Conservation (phyloP, 2,797 vertebrate genomes). For the Leptoclinus maculatus region DNA sequence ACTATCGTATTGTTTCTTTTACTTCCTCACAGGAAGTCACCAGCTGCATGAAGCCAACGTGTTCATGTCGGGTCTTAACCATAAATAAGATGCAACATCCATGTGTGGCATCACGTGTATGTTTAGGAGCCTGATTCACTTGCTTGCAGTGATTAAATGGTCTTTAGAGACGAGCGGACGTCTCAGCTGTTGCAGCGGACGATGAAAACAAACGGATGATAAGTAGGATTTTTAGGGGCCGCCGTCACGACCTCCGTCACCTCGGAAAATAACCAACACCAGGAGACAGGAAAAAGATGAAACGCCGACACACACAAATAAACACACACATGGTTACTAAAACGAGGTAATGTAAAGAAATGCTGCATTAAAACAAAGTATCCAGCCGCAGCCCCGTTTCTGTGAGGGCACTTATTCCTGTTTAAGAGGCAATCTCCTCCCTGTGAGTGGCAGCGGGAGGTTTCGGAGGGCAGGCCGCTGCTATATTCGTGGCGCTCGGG, state of each 20-base stretch:
- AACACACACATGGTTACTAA: neutral
- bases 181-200: neutral
- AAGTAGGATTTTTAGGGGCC: neutral
- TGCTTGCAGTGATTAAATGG: neutral
- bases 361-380: slow-evolving; percentile 35
- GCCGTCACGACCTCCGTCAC: neutral
- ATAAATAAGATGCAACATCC: too few relatives aligned
- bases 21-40: neutral
- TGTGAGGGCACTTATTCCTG: slow-evolving; percentile 91
- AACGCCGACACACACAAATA: neutral
- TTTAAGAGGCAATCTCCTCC: slow-evolving; percentile 94
- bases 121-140: neutral
- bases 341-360: slow-evolving; percentile 1
- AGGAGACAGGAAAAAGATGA: neutral
- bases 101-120: slow-evolving; percentile 4
- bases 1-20: neutral
- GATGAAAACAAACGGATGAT: neutral
- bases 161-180: neutral
- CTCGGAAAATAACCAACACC: neutral
- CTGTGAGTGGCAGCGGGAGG: slow-evolving; percentile 94
- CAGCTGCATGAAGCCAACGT: neutral
- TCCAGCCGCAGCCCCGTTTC: slow-evolving; percentile 78
- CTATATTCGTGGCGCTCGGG: slow-evolving; percentile 86
- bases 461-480: slow-evolving; percentile 84
- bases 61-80: neutral